Base-by-base conservation (phyloP, 2,888 invertebrate species). In the Pseudococcus jackbeardsleyi region DNA sequence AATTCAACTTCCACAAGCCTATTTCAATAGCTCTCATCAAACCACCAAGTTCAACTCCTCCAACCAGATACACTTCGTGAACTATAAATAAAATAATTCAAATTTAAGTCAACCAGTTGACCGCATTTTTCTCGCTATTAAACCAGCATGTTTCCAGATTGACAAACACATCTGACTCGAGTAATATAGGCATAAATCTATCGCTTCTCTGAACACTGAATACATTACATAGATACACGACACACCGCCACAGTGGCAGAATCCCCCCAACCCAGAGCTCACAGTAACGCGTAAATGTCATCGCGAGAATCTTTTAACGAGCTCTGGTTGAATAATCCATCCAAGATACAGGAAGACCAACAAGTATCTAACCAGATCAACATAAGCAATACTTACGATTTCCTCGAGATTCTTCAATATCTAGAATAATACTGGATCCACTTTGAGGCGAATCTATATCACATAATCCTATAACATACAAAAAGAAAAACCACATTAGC, bases 361-460 rank as follows among this genome's bases (percentile, higher is more conserved):
- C 64, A 7, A 64, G 64, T 59, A 59, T 17, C 6, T 64, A 64
- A 64, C 22, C 9, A 22, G 19, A 64, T 22, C 64, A 11, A 64
- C 7, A 64, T 59, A 59, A 1, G 7, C 19, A 22, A 22, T 85
- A 95, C 96, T 96, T 93, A 97, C 97, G 95, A 91, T 94, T 93
- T 90, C 95, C 96, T 92, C 95, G 93, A 91, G 97, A 97, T 92
- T 97, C 97, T 92, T 96, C 96, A 90, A 97, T 96, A 91, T 97
- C 97, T 90, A 97, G 93, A 91, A 97, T 97, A 90, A 97, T 96
- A 91, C 96, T 97, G 54, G 96, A 95, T 3, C 88, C 88, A 11
- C 86, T 85, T 91, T 96, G 95, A 59, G 96, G 96, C 89, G 95
- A 96, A 93, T 96, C 96, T 91, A 96, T 96, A 92, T 97, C 96